phyloP scores from a whole-genome alignment of 2,113 vertebrate genomes.

The Rallus limicola region DNA sequence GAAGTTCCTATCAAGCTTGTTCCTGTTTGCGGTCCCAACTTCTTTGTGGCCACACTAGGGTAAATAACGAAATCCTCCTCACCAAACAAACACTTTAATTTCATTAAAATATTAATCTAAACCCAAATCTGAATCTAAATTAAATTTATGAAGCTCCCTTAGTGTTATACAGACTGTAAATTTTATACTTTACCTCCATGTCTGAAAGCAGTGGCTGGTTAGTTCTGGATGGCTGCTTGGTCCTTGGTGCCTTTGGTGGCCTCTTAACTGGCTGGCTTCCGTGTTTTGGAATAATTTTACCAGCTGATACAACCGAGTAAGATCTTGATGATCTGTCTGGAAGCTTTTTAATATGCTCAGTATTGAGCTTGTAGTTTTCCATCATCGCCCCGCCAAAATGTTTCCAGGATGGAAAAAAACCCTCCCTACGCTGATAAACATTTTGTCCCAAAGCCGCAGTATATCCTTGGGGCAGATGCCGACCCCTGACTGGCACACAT shows the following conservation, averaged over 20 bases:
- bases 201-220: constrained; percentile 82
- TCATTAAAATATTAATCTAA: not conserved
- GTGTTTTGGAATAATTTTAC: constrained; percentile 77
- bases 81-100: not conserved
- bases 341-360: constrained; percentile 1
- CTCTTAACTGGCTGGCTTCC: constrained; percentile 76
- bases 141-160: not conserved
- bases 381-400: not conserved
- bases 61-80: not conserved
- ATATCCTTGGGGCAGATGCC: not conserved
- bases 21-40: not conserved
- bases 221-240: constrained; percentile 92
- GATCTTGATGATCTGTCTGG: constrained; percentile 45
- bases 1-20: not conserved
- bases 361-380: constrained; percentile 1
- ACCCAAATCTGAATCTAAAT: not conserved
- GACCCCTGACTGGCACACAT: not conserved
- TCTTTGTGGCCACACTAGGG: not conserved
- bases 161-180: not conserved
- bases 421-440: not conserved
- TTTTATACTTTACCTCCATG: constrained; percentile 75
- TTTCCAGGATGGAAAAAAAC: not conserved
- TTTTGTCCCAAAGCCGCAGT: not conserved
- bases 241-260: constrained; percentile 88
- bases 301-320: constrained; percentile 65